A percentile compares a stretch with the other conserved stretches of the same genome.
Conservation (phyloP, 2,113 vertebrate genomes). For the Chionomys nivalis region DNA sequence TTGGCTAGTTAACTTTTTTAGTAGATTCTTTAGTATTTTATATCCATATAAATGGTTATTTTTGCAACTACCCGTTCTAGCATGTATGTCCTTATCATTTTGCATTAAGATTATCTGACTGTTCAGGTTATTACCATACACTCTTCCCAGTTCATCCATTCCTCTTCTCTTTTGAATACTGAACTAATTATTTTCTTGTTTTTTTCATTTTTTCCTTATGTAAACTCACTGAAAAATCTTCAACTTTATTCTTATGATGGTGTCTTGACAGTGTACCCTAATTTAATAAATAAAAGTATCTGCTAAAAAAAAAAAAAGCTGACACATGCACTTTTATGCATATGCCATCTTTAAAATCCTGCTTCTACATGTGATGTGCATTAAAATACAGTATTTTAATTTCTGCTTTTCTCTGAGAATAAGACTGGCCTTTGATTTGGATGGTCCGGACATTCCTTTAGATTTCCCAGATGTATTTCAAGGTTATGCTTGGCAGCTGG, state of each 20-base stretch:
- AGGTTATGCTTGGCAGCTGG: slow-evolving; percentile 54
- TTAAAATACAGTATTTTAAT: slow-evolving; percentile 45
- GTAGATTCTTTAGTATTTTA: slow-evolving; percentile 7
- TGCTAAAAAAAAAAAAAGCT: slow-evolving; percentile 21
- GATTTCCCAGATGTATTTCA: slow-evolving; percentile 58
- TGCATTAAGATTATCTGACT: not conserved
- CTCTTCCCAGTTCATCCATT: not conserved
- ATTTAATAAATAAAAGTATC: not conserved
- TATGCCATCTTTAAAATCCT: slow-evolving; percentile 25
- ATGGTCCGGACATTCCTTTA: slow-evolving; percentile 38
- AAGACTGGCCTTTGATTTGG: slow-evolving; percentile 40
- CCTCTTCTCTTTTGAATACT: not conserved
- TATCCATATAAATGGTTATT: not conserved
- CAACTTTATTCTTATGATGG: not conserved
- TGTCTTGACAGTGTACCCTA: not conserved
- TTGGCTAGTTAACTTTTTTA: not conserved
- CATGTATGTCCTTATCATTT: not conserved
- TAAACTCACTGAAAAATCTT: not conserved
- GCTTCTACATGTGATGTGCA: not conserved
- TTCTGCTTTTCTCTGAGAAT: slow-evolving; percentile 4
- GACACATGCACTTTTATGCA: not conserved
- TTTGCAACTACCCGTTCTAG: not conserved
- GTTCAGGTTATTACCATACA: not conserved
- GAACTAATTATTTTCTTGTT: not conserved
- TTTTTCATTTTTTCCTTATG: not conserved